These are phyloP conservation scores for Pangasius djambal DNA, from an alignment of 2,797 vertebrate genomes.

Conservation along the genomic window DNA sequence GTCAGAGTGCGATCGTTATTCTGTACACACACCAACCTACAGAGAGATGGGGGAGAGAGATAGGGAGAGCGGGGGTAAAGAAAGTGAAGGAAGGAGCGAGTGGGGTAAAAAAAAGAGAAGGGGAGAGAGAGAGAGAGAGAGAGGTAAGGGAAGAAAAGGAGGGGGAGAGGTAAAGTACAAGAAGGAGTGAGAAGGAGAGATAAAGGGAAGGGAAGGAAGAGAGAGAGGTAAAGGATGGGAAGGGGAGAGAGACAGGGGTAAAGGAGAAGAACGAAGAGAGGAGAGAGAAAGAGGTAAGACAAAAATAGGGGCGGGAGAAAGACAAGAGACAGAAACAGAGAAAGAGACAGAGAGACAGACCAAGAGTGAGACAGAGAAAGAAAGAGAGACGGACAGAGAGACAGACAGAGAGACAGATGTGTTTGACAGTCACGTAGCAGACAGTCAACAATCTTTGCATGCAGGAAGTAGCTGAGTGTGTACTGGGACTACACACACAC, in stretches of 20 bases:
- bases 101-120: not conserved
- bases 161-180: not conserved
- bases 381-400: not conserved
- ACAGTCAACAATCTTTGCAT: constrained; percentile 69
- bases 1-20: not conserved
- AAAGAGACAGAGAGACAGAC: constrained; percentile 8
- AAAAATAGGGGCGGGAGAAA: not conserved
- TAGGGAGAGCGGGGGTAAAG: not conserved
- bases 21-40: not conserved
- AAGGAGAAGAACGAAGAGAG: not conserved
- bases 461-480: constrained; percentile 69
- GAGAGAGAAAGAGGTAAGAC: not conserved
- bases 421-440: constrained; percentile 62
- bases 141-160: not conserved
- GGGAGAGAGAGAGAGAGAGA: not conserved
- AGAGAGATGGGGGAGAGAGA: not conserved
- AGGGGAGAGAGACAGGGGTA: not conserved
- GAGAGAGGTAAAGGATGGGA: not conserved
- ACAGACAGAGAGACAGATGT: constrained; percentile 3
- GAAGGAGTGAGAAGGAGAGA: not conserved
- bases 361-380: not conserved
- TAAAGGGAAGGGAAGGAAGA: too few relatives aligned
- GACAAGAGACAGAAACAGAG: not conserved
- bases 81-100: not conserved
- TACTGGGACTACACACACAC: constrained; percentile 52